phyloP scores from a whole-genome alignment of 2,113 vertebrate species.

The Phasianus colchicus region DNA sequence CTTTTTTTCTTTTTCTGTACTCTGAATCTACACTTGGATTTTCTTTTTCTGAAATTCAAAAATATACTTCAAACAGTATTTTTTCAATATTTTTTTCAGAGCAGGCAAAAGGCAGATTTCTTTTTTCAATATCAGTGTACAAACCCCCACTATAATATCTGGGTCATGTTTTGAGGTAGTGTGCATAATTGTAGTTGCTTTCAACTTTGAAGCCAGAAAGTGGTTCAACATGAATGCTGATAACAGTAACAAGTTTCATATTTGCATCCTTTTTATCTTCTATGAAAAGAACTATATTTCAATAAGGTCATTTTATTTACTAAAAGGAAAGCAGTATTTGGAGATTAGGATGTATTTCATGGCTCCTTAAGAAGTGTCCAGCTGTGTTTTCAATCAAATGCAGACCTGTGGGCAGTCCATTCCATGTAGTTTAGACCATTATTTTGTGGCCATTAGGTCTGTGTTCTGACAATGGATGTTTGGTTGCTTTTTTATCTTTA shows the following conservation, averaged over 20 bases:
- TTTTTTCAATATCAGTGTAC: neutral
- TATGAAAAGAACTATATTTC: constrained; percentile 20
- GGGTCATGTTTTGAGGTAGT: constrained; percentile 23
- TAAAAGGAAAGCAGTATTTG: neutral
- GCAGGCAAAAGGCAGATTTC: constrained; percentile 2
- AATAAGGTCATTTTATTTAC: constrained; percentile 31
- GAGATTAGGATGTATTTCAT: neutral
- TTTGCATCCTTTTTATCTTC: constrained; percentile 65
- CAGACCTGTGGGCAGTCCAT: neutral
- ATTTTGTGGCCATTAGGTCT: neutral
- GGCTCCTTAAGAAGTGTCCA: neutral
- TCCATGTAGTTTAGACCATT: neutral
- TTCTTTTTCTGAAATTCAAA: constrained; percentile 9
- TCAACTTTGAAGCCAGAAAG: constrained; percentile 52
- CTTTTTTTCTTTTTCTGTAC: neutral
- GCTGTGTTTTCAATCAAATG: neutral
- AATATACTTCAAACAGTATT: constrained; percentile 3
- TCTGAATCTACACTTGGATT: neutral
- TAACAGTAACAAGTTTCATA: constrained; percentile 28
- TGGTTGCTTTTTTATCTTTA: neutral
- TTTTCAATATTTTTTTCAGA: neutral
- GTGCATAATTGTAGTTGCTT: constrained; percentile 38
- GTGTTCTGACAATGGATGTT: neutral
- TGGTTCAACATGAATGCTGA: constrained; percentile 8
- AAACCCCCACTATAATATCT: constrained; percentile 15